Conservation (phyloP, 1,140 invertebrate species). For the Achroia grisella region DNA sequence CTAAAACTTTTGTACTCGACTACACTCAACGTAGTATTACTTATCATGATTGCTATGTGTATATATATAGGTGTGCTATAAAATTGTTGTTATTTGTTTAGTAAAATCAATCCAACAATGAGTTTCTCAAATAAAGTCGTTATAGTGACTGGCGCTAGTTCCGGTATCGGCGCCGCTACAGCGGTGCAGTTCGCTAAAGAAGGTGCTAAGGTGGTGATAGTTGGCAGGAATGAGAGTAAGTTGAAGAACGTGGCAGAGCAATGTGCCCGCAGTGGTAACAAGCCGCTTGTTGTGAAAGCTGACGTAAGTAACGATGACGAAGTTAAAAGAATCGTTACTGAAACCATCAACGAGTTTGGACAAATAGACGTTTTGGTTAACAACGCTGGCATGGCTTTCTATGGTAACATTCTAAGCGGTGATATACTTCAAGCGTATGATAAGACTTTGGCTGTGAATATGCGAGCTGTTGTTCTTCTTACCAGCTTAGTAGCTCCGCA, state of each 20-base stretch:
- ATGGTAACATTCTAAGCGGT: background rate
- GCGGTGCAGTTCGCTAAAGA: slow-evolving; percentile 82
- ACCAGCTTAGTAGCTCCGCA: slow-evolving; percentile 82
- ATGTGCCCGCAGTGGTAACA: slow-evolving; percentile 68
- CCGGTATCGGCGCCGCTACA: slow-evolving; percentile 87
- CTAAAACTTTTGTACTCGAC: no score
- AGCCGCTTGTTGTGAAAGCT: slow-evolving; percentile 72
- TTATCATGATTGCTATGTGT: no score
- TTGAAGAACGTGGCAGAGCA: slow-evolving; percentile 71
- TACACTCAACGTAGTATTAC: no score
- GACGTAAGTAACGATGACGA: slow-evolving; percentile 79
- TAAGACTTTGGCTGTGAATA: slow-evolving; percentile 2
- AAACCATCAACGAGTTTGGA: slow-evolving; percentile 74
- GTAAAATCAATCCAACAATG: slow-evolving; percentile 1
- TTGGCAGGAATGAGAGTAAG: slow-evolving; percentile 80
- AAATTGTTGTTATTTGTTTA: no score
- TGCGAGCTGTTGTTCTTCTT: slow-evolving; percentile 56
- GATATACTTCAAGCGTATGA: slow-evolving; percentile 3
- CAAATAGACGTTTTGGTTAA: slow-evolving; percentile 77
- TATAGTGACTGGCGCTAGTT: slow-evolving; percentile 84
- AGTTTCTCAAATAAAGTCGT: slow-evolving; percentile 73
- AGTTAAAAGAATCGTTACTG: slow-evolving; percentile 73
- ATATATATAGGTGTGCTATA: no score
- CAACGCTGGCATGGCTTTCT: slow-evolving; percentile 79
- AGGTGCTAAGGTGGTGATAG: slow-evolving; percentile 79